A percentile compares a stretch with the other conserved stretches of the same genome.
Conservation (phyloP, 2,797 vertebrate species). For the Sciaenops ocellatus region DNA sequence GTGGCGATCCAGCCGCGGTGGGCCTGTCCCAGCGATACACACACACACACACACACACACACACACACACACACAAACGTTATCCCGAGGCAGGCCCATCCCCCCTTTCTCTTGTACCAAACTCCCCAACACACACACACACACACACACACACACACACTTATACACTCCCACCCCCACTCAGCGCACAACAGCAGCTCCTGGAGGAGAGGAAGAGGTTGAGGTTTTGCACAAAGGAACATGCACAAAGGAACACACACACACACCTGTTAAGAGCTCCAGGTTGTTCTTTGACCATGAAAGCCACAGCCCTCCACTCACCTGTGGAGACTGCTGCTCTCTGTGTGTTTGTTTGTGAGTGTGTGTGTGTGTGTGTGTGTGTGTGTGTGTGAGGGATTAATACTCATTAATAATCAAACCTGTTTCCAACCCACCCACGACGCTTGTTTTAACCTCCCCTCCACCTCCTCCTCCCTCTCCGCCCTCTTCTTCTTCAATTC, state of each 20-base stretch:
- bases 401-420: constrained; percentile 40
- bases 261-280: constrained; percentile 16
- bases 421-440: constrained; percentile 18
- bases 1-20: constrained; percentile 51
- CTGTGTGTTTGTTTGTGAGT: too few relatives aligned
- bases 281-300: constrained; percentile 9
- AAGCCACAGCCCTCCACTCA: constrained; percentile 1
- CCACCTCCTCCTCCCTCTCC: neutral
- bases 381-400: constrained; percentile 24
- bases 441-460: neutral
- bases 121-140: neutral
- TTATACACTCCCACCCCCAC: neutral
- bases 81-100: neutral
- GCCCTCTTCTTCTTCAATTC: neutral
- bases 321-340: constrained; percentile 8
- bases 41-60: too few relatives aligned
- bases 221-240: constrained; percentile 2
- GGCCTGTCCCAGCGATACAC: constrained; percentile 67
- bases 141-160: constrained; percentile 7
- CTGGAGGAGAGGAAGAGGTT: neutral
- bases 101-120: neutral
- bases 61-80: too few relatives aligned
- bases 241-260: constrained; percentile 1
- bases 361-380: constrained; percentile 26
- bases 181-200: constrained; percentile 17